A percentile compares a stretch with the other conserved stretches of the same genome.
These are phyloP conservation scores for Gastracanthus pulcherrimus DNA, from an alignment of 2,888 invertebrate genomes.

Conservation along the genomic window DNA sequence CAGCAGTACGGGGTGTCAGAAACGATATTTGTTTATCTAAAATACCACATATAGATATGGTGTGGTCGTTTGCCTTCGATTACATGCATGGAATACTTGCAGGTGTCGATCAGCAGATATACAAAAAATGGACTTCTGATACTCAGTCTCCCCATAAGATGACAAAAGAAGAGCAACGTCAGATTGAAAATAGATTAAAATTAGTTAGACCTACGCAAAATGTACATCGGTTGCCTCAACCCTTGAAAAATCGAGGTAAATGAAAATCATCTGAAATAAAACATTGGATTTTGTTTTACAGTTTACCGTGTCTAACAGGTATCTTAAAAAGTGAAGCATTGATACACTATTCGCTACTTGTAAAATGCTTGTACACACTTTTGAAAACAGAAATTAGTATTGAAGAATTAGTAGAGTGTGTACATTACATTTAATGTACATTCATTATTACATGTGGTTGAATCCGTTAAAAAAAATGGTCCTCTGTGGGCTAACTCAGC, in stretches of 20 bases:
- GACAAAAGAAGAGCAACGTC: no score
- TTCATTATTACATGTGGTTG: conserved; percentile 48
- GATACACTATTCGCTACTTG: background rate
- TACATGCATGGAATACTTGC: background rate
- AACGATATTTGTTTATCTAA: background rate
- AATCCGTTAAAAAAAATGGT: conserved; percentile 55
- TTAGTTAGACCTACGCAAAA: background rate
- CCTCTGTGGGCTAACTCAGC: conserved; percentile 58
- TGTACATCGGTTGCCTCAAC: background rate
- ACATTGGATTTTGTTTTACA: background rate
- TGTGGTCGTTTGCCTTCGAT: background rate
- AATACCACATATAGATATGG: background rate
- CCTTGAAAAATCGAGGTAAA: background rate
- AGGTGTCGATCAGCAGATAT: background rate
- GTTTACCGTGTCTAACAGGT: background rate
- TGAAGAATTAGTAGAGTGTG: conserved; percentile 45
- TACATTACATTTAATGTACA: conserved; percentile 60
- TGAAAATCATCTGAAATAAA: background rate
- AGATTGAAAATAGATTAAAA: background rate
- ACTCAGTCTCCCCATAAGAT: background rate
- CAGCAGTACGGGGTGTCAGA: background rate
- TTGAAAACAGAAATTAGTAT: background rate
- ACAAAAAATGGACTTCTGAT: background rate
- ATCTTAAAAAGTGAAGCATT: conserved; percentile 35
- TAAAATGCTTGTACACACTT: background rate